These are phyloP conservation scores for Scaptomyza reducta DNA, from an alignment of 2,888 invertebrate species.

Conservation along the genomic window DNA sequence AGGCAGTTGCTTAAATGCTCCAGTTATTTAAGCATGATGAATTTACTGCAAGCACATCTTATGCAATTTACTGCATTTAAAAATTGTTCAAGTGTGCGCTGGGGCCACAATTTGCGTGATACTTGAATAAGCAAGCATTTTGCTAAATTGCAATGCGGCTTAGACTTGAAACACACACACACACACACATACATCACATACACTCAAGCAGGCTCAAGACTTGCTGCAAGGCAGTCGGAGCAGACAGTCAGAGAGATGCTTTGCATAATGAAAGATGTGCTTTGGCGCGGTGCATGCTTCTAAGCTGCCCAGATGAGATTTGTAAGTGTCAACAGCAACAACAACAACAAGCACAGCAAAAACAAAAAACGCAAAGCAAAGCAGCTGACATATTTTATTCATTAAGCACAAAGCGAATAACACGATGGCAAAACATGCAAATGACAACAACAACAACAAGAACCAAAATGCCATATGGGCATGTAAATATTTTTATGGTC, in stretches of 20 bases:
- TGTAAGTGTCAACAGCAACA: conserved; percentile 64
- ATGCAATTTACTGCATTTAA: conserved; percentile 46
- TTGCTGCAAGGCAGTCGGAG: neutral
- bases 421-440: conserved; percentile 69
- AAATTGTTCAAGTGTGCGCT: conserved; percentile 17
- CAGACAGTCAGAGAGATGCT: conserved; percentile 17
- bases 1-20: conserved; percentile 28
- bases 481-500: conserved; percentile 81
- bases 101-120: conserved; percentile 29
- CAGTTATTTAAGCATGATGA: conserved; percentile 3
- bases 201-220: conserved; percentile 23
- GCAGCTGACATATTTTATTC: conserved; percentile 79
- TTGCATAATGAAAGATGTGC: conserved; percentile 59
- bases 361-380: conserved; percentile 42
- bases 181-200: conserved; percentile 14
- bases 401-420: conserved; percentile 72
- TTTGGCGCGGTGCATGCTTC: conserved; percentile 48
- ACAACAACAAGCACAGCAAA: conserved; percentile 1
- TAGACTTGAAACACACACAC: conserved; percentile 14
- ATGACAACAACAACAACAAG: conserved; percentile 63
- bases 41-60: conserved; percentile 7
- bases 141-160: conserved; percentile 33
- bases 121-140: conserved; percentile 40
- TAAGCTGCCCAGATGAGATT: conserved; percentile 63
- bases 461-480: conserved; percentile 62